These are phyloP conservation scores for Amphipyra tragopoginis DNA, from an alignment of 2,888 invertebrate species.

Conservation along the genomic window DNA sequence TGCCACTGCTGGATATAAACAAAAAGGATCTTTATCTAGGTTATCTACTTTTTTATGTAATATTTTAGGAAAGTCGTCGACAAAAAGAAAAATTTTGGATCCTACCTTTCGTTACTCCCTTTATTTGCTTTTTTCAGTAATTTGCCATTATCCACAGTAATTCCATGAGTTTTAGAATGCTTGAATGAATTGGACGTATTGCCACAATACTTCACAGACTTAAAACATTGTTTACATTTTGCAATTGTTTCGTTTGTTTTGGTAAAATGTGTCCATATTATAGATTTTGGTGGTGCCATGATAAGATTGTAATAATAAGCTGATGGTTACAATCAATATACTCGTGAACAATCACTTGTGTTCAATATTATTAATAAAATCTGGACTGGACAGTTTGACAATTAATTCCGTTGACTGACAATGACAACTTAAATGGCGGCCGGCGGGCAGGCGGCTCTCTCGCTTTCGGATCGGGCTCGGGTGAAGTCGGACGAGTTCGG, in stretches of 20 bases:
- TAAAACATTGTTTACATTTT: conserved; percentile 30
- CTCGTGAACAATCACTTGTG: neutral
- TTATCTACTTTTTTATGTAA: too few species aligned
- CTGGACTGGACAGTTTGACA: too few species aligned
- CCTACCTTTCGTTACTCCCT: neutral
- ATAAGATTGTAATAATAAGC: conserved; percentile 12
- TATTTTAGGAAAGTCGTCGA: too few species aligned
- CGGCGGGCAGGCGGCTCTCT: too few species aligned
- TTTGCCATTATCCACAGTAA: conserved; percentile 18
- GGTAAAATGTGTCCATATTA: conserved; percentile 19
- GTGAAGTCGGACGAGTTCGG: too few species aligned
- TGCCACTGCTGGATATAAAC: neutral
- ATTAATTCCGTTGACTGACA: neutral
- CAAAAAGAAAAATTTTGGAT: neutral
- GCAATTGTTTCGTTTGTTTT: conserved; percentile 22
- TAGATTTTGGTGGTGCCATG: conserved; percentile 20
- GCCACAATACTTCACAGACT: conserved; percentile 25
- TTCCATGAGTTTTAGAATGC: conserved; percentile 25
- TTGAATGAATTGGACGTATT: conserved; percentile 29
- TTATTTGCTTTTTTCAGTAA: conserved; percentile 17
- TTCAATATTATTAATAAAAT: too few species aligned
- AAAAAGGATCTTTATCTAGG: too few species aligned
- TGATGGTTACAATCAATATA: neutral
- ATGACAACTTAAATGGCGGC: neutral
- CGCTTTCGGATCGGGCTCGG: too few species aligned